phyloP scores from a whole-genome alignment of 2,888 invertebrate genomes.

The Eilema griseolum region DNA sequence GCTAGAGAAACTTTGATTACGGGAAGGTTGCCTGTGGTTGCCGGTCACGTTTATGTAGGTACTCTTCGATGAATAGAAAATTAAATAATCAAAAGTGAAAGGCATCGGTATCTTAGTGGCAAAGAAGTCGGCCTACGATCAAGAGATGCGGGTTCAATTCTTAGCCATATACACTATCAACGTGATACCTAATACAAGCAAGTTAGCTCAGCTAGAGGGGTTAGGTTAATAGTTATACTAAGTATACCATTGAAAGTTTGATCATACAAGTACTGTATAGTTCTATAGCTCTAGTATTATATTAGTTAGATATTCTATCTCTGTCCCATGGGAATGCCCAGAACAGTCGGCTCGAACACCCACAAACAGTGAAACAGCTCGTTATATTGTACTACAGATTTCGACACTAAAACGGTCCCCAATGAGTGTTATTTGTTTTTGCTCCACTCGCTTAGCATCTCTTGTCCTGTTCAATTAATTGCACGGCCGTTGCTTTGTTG shows the following conservation, averaged over 20 bases:
- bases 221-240: too few species aligned
- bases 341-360: not conserved
- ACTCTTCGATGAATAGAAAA: too few species aligned
- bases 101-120: too few species aligned
- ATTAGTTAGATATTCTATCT: not conserved
- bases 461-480: slow-evolving; percentile 7
- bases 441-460: slow-evolving; percentile 4
- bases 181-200: too few species aligned
- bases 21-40: not conserved
- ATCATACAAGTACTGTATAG: not conserved
- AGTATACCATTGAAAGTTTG: not conserved
- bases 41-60: not conserved
- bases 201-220: too few species aligned
- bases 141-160: too few species aligned
- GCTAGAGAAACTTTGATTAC: not conserved
- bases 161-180: too few species aligned
- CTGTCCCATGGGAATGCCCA: not conserved
- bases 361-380: not conserved
- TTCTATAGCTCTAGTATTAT: not conserved
- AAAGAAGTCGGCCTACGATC: too few species aligned
- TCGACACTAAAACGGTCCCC: slow-evolving; percentile 5
- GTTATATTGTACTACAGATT: slow-evolving; percentile 4
- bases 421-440: slow-evolving; percentile 3
- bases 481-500: slow-evolving; percentile 5
- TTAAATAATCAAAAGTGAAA: too few species aligned